A percentile compares a stretch with the other conserved stretches of the same genome.
These are phyloP conservation scores for Eucera pruinosa DNA, from an alignment of 2,888 invertebrate genomes.

Conservation along the genomic window DNA sequence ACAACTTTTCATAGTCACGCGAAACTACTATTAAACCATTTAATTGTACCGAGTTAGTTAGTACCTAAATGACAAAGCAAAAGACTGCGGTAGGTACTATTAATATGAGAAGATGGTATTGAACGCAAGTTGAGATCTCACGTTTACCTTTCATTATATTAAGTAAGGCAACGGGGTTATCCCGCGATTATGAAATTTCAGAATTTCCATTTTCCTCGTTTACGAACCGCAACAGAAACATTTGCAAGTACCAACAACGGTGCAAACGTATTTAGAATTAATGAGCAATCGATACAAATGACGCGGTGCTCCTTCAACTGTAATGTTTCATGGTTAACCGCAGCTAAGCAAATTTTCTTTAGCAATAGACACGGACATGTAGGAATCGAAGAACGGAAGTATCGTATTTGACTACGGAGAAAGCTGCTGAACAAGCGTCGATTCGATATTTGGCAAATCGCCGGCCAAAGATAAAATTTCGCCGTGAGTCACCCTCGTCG, in stretches of 20 bases:
- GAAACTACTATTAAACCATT: no score
- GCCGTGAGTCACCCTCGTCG: slow-evolving; percentile 27
- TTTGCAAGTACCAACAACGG: background rate
- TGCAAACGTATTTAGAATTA: background rate
- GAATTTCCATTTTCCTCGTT: background rate
- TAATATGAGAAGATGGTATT: no score
- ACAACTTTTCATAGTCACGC: no score
- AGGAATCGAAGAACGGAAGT: background rate
- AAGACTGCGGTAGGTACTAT: no score
- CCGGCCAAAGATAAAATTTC: slow-evolving; percentile 46
- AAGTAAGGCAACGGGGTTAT: no score
- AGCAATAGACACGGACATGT: no score
- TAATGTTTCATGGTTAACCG: slow-evolving; percentile 4
- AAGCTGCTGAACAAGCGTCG: slow-evolving; percentile 3
- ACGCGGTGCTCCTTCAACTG: background rate
- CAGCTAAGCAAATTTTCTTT: slow-evolving; percentile 24
- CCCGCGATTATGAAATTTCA: no score
- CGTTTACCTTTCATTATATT: no score
- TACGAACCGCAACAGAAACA: slow-evolving; percentile 6
- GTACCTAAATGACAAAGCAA: no score
- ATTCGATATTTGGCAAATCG: slow-evolving; percentile 43
- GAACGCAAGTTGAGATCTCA: no score
- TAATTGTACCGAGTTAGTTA: no score
- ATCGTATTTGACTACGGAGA: background rate
- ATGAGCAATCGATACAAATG: slow-evolving; percentile 32